Conservation (phyloP, 2,113 vertebrate species). For the Epinephelus moara region DNA sequence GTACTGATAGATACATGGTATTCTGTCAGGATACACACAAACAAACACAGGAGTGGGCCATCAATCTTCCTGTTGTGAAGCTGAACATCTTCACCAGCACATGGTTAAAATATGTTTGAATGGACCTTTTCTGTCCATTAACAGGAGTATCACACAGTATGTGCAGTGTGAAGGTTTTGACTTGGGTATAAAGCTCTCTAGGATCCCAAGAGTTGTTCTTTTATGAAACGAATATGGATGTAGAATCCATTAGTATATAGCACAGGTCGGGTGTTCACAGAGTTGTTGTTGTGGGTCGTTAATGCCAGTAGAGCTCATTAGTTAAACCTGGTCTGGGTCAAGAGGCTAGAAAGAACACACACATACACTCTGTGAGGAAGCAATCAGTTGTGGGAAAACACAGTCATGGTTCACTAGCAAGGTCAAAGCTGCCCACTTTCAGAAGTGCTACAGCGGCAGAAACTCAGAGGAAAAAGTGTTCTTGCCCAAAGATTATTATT, state of each 20-base stretch:
- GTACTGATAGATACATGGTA: neutral
- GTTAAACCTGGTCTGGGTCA: slow-evolving; percentile 12
- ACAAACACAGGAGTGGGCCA: neutral
- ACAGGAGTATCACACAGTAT: neutral
- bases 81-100: neutral
- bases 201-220: neutral
- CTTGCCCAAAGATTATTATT: neutral
- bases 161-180: neutral
- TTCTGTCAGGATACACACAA: slow-evolving; percentile 12
- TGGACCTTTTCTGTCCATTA: slow-evolving; percentile 1
- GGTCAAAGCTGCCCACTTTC: slow-evolving; percentile 38
- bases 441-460: slow-evolving; percentile 35
- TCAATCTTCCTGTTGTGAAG: slow-evolving; percentile 16
- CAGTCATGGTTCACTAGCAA: slow-evolving; percentile 36
- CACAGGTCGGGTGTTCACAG: slow-evolving; percentile 13
- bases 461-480: slow-evolving; percentile 8
- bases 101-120: neutral
- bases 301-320: slow-evolving; percentile 52
- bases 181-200: neutral
- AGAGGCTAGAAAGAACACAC: slow-evolving; percentile 30
- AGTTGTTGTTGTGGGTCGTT: slow-evolving; percentile 22
- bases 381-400: slow-evolving; percentile 40
- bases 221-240: neutral
- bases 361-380: neutral
- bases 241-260: slow-evolving; percentile 10